Percentiles rank a stretch among this genome's conserved stretches.
phyloP scores from a whole-genome alignment of 2,113 vertebrate genomes.

The Hippocampus comes region DNA sequence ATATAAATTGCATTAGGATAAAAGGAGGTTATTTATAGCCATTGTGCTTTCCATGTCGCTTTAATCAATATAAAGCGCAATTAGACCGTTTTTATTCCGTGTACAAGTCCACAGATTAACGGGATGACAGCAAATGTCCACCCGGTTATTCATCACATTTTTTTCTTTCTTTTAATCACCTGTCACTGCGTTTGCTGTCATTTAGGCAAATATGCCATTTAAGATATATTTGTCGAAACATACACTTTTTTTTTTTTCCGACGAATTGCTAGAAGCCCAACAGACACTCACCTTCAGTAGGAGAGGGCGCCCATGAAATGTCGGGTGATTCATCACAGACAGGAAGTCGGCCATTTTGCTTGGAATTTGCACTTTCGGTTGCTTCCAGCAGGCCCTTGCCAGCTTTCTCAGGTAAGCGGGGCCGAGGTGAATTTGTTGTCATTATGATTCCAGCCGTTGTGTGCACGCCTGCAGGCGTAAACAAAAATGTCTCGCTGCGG shows the following conservation, averaged over 20 bases:
- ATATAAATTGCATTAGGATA: conserved; percentile 5
- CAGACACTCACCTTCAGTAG: too few relatives aligned
- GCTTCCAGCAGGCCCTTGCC: not conserved
- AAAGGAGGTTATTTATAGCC: conserved; percentile 12
- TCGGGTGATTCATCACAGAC: too few relatives aligned
- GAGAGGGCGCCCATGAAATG: too few relatives aligned
- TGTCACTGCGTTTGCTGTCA: not conserved
- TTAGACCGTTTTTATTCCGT: not conserved
- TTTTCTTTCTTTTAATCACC: not conserved
- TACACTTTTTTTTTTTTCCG: too few relatives aligned
- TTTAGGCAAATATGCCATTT: not conserved
- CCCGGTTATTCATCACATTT: not conserved
- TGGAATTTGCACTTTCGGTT: not conserved
- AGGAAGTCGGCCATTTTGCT: not conserved
- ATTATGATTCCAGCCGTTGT: conserved; percentile 30
- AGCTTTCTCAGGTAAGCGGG: not conserved
- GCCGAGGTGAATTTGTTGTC: conserved; percentile 15
- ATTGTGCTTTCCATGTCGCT: not conserved
- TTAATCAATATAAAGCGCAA: conserved; percentile 25
- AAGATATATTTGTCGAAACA: not conserved
- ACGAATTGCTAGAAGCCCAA: too few relatives aligned
- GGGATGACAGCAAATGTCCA: not conserved
- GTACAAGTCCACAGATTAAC: not conserved
- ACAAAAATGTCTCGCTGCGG: conserved; percentile 33
- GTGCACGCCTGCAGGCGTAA: conserved; percentile 22